These are phyloP conservation scores for Cyclura pinguis DNA, from an alignment of 2,797 vertebrate genomes.

Conservation along the genomic window DNA sequence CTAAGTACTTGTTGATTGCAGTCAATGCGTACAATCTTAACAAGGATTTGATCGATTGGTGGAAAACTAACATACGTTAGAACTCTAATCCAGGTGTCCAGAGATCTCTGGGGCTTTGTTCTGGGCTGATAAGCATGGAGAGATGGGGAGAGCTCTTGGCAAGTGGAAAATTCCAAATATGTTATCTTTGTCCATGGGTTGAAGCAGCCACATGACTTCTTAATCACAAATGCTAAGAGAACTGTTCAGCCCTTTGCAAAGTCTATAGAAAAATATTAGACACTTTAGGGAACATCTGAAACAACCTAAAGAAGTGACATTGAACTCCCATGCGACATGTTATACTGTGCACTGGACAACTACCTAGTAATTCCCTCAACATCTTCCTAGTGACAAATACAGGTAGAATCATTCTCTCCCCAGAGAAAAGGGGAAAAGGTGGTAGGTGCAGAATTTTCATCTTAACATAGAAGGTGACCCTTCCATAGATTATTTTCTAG, in stretches of 20 bases:
- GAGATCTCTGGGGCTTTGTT: background rate
- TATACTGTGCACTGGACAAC: background rate
- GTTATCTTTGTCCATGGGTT: background rate
- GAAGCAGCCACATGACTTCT: background rate
- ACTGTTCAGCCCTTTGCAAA: background rate
- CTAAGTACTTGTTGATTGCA: background rate
- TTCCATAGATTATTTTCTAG: background rate
- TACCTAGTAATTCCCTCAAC: background rate
- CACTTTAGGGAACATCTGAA: background rate
- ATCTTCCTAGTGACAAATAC: background rate
- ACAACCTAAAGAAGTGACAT: no score
- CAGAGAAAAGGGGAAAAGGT: background rate
- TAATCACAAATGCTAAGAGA: background rate
- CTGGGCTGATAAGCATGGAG: background rate
- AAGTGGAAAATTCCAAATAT: background rate
- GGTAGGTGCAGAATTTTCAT: background rate
- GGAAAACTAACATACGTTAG: background rate
- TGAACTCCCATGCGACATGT: background rate
- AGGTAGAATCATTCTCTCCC: background rate
- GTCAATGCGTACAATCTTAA: background rate
- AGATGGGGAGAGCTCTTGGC: background rate
- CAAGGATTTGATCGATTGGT: background rate
- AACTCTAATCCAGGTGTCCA: background rate
- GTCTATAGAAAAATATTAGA: background rate
- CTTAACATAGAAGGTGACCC: no score